Conservation (phyloP, 2,797 vertebrate species). For the Malurus leucopterus region DNA sequence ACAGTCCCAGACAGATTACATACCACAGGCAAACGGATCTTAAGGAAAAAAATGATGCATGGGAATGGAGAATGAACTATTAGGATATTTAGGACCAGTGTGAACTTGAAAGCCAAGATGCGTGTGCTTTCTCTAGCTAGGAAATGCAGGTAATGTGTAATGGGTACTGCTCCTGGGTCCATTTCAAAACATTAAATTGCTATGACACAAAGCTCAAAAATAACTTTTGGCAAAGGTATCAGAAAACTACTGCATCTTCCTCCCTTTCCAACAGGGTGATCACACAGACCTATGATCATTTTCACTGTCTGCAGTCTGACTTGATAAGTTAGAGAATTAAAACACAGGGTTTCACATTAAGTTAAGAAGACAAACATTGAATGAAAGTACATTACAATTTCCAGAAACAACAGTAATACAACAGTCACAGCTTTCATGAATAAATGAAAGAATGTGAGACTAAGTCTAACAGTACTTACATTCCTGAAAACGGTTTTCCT, state of each 20-base stretch:
- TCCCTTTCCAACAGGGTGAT: neutral
- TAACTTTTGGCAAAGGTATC: neutral
- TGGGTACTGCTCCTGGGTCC: neutral
- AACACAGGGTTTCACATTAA: neutral
- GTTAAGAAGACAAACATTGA: neutral
- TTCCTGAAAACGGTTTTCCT: neutral
- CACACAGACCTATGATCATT: neutral
- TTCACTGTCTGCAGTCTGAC: neutral
- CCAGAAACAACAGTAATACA: neutral
- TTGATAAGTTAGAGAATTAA: neutral
- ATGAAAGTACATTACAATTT: neutral
- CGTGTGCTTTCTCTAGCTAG: neutral
- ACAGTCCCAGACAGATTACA: neutral
- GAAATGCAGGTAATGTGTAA: neutral
- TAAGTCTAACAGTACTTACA: neutral
- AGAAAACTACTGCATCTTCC: neutral
- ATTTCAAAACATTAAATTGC: neutral
- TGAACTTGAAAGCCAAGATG: neutral
- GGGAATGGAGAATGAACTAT: neutral
- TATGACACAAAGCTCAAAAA: neutral
- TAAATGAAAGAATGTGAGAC: neutral
- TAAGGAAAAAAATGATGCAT: neutral
- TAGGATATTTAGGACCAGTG: neutral
- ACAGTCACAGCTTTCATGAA: neutral
- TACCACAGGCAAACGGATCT: accelerated